A percentile compares a stretch with the other conserved stretches of the same genome.
phyloP scores from a whole-genome alignment of 1,140 invertebrate genomes.

The Diachasmimorpha longicaudata region DNA sequence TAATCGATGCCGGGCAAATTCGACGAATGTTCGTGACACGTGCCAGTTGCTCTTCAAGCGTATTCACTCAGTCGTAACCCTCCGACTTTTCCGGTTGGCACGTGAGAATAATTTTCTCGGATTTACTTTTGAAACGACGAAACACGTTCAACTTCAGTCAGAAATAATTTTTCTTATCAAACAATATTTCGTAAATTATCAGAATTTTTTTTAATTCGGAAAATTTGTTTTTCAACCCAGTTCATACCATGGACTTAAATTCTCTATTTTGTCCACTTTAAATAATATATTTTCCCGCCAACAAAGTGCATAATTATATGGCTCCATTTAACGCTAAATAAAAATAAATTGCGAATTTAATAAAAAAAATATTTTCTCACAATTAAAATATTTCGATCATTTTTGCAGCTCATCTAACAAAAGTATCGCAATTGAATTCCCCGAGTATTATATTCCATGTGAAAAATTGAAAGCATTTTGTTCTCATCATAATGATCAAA shows the following conservation, averaged over 20 bases:
- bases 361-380: too few relatives aligned
- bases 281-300: too few relatives aligned
- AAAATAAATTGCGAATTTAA: neutral
- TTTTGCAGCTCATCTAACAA: neutral
- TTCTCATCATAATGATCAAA: neutral
- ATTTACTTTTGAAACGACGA: neutral
- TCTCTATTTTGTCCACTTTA: too few relatives aligned
- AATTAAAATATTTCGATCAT: too few relatives aligned
- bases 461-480: neutral
- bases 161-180: too few relatives aligned
- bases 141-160: neutral
- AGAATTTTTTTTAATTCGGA: too few relatives aligned
- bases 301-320: neutral
- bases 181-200: too few relatives aligned
- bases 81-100: neutral
- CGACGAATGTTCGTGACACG: conserved; percentile 27
- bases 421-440: neutral
- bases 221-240: too few relatives aligned
- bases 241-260: too few relatives aligned
- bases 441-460: neutral
- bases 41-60: conserved; percentile 9
- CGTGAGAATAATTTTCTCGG: neutral
- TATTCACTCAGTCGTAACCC: neutral
- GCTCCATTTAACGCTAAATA: neutral
- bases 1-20: conserved; percentile 24